Conservation (phyloP, 2,888 invertebrate genomes). For the Tipula lateralis region DNA sequence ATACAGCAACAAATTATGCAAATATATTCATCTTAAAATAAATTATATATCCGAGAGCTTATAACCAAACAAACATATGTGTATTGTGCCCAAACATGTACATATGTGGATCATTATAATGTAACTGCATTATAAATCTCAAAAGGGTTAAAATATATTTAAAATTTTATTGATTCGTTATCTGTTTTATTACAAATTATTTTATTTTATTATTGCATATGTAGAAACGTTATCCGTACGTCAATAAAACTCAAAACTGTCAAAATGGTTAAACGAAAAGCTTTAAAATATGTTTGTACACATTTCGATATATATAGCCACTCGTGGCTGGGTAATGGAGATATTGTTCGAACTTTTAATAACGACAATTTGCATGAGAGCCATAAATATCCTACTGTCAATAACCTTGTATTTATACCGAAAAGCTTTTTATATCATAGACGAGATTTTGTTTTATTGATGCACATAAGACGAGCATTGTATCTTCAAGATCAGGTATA, state of each 20-base stretch:
- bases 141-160: neutral
- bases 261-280: neutral
- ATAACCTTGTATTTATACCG: neutral
- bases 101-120: neutral
- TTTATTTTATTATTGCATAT: neutral
- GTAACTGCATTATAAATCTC: neutral
- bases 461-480: too few species aligned
- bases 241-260: constrained; percentile 15
- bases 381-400: neutral
- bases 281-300: neutral
- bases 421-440: too few species aligned
- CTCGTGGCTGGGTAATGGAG: neutral
- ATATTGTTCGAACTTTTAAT: neutral
- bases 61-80: neutral
- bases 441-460: too few species aligned
- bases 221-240: neutral
- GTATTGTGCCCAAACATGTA: neutral
- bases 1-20: neutral
- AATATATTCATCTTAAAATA: neutral
- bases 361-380: neutral
- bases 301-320: too few species aligned
- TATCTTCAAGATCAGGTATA: too few species aligned
- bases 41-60: neutral
- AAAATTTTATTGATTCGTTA: constrained; percentile 19
- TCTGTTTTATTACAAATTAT: neutral